Evolutionary conservation across 2,888 invertebrate genomes (phyloP).

Genomic region (Copidosoma aretas): DNA sequence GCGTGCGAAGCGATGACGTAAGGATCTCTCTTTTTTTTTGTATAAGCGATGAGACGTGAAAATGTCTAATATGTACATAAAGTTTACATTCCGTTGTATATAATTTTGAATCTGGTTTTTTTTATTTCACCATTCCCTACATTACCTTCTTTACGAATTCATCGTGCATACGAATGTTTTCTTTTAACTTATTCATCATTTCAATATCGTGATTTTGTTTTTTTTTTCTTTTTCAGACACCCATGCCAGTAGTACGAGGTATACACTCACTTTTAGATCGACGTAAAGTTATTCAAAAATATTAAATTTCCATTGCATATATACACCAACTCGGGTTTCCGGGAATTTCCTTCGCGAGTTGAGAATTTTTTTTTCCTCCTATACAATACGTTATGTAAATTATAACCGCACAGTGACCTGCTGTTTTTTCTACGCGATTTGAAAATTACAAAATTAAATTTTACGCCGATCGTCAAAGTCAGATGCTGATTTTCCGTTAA

Average conservation of each 20-base stretch:
- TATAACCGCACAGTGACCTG: constrained; percentile 2
- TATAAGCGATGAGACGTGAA: constrained; percentile 9
- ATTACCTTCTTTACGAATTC: neutral
- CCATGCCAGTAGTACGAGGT: constrained; percentile 36
- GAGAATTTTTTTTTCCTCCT: constrained; percentile 7
- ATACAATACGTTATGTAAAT: constrained; percentile 18
- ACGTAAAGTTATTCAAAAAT: constrained; percentile 36
- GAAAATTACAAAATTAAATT: constrained; percentile 3
- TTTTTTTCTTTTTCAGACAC: constrained; percentile 37
- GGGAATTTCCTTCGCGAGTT: constrained; percentile 4
- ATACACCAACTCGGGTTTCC: constrained; percentile 4
- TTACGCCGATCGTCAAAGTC: neutral
- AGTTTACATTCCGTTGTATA: constrained; percentile 31
- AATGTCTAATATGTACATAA: constrained; percentile 20
- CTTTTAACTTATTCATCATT: constrained; percentile 36
- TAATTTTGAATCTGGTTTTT: constrained; percentile 1
- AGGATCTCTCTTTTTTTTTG: no score
- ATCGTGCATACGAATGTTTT: no score
- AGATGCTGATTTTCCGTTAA: neutral
- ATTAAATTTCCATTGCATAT: constrained; percentile 28
- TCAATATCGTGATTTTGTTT: constrained; percentile 32
- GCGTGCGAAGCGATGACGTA: constrained; percentile 1
- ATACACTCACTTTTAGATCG: constrained; percentile 27
- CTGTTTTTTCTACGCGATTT: constrained; percentile 6
- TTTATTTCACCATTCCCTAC: neutral